Percentiles rank a stretch among this genome's conserved stretches.
Conservation (phyloP, 2,888 invertebrate genomes). For the Notodonta dromedarius region DNA sequence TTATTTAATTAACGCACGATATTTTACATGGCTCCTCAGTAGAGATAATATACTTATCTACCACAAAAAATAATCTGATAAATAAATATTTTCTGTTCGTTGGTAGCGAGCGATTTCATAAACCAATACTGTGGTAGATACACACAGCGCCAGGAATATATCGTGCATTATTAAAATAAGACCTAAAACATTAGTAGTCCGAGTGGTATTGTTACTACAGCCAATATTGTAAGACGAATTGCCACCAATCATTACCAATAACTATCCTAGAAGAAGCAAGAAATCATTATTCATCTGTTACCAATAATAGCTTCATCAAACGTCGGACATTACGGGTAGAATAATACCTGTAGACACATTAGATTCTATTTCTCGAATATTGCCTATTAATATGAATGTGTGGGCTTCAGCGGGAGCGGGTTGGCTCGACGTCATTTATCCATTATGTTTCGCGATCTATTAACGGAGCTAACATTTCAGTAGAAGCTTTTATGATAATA, state of each 20-base stretch:
- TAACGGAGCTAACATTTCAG: constrained; percentile 31
- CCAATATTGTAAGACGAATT: background rate
- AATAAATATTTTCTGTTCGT: too few species aligned
- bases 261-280: background rate
- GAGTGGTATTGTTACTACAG: background rate
- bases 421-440: constrained; percentile 4
- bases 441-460: constrained; percentile 18
- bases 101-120: too few species aligned
- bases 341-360: background rate
- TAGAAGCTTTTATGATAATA: constrained; percentile 21
- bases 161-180: too few species aligned
- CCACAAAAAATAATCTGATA: too few species aligned
- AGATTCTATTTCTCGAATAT: constrained; percentile 2
- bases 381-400: constrained; percentile 3
- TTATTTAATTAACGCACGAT: too few species aligned
- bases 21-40: too few species aligned
- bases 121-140: too few species aligned
- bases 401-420: constrained; percentile 1
- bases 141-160: too few species aligned
- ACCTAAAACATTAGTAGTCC: background rate
- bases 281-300: background rate
- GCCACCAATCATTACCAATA: background rate
- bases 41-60: too few species aligned
- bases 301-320: background rate
- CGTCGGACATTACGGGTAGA: background rate